Conservation (phyloP, 2,888 invertebrate species). For the Stenoptilia bipunctidactyla region DNA sequence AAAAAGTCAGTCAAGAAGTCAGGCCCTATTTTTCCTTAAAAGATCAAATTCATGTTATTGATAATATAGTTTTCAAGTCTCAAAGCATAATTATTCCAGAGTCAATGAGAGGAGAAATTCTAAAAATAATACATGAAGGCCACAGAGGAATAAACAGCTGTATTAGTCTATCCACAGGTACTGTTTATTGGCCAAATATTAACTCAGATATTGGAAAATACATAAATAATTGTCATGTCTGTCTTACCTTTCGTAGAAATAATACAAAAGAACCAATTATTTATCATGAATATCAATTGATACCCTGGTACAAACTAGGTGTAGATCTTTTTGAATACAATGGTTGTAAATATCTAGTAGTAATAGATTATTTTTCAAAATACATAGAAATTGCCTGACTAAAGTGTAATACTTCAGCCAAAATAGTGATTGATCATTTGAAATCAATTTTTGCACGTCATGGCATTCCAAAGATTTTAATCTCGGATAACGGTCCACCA, state of each 20-base stretch:
- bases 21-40: constrained; percentile 7
- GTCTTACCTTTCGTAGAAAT: constrained; percentile 7
- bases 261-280: constrained; percentile 6
- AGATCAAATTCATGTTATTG: constrained; percentile 9
- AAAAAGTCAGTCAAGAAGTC: constrained; percentile 7
- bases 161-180: constrained; percentile 4
- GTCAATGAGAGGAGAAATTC: constrained; percentile 2
- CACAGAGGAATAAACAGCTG: constrained; percentile 12
- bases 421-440: constrained; percentile 8
- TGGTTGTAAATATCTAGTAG: constrained; percentile 9
- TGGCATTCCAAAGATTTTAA: constrained; percentile 8
- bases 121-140: constrained; percentile 7
- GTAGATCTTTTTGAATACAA: constrained; percentile 11
- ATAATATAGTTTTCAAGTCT: constrained; percentile 8
- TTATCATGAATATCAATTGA: not conserved
- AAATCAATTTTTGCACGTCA: constrained; percentile 11
- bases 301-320: constrained; percentile 14
- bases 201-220: constrained; percentile 12
- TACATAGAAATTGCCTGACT: constrained; percentile 6
- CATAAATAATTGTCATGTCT: constrained; percentile 11
- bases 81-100: constrained; percentile 10
- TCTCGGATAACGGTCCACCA: constrained; percentile 4
- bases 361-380: constrained; percentile 12
- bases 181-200: constrained; percentile 13
- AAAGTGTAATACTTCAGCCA: not conserved